phyloP scores from a whole-genome alignment of 2,888 invertebrate species.

The Eurytoma californica region DNA sequence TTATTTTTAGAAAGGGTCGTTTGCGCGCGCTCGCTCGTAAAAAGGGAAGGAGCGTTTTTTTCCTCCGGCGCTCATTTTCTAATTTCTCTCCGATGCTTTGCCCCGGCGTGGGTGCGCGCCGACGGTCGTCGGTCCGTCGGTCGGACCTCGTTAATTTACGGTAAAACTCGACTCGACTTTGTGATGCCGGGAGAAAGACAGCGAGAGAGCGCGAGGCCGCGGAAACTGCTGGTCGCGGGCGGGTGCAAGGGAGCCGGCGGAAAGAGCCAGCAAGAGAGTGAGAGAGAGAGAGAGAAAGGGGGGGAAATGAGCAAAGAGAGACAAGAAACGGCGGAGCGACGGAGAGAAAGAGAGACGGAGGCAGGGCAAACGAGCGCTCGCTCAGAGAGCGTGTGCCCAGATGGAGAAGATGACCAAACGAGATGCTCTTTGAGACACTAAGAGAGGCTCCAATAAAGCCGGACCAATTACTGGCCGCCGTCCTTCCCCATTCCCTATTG shows the following conservation, averaged over 20 bases:
- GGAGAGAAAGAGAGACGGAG: conserved; percentile 54
- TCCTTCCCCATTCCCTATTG: conserved; percentile 72
- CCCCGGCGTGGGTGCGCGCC: background rate
- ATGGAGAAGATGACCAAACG: conserved; percentile 74
- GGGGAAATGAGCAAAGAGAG: conserved; percentile 45
- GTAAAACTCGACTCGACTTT: conserved; percentile 60
- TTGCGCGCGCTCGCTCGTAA: background rate
- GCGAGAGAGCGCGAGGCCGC: conserved; percentile 58
- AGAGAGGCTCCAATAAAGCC: conserved; percentile 74
- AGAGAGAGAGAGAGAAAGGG: conserved; percentile 53
- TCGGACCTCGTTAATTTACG: conserved; percentile 58
- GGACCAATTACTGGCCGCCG: conserved; percentile 74
- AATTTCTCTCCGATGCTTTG: conserved; percentile 10
- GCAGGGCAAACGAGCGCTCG: background rate
- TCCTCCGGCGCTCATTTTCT: conserved; percentile 2
- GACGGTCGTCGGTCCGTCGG: conserved; percentile 50
- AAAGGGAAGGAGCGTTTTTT: background rate
- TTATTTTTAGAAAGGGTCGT: conserved; percentile 10
- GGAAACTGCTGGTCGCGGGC: background rate
- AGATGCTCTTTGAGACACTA: conserved; percentile 75
- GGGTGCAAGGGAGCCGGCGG: conserved; percentile 18
- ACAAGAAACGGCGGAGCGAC: conserved; percentile 25
- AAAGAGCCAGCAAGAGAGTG: conserved; percentile 56
- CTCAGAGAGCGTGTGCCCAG: conserved; percentile 51
- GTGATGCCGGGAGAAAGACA: conserved; percentile 55